A percentile compares a stretch with the other conserved stretches of the same genome.
Evolutionary conservation across 2,113 vertebrate genomes (phyloP).

Genomic region (Syngnathus typhle): DNA sequence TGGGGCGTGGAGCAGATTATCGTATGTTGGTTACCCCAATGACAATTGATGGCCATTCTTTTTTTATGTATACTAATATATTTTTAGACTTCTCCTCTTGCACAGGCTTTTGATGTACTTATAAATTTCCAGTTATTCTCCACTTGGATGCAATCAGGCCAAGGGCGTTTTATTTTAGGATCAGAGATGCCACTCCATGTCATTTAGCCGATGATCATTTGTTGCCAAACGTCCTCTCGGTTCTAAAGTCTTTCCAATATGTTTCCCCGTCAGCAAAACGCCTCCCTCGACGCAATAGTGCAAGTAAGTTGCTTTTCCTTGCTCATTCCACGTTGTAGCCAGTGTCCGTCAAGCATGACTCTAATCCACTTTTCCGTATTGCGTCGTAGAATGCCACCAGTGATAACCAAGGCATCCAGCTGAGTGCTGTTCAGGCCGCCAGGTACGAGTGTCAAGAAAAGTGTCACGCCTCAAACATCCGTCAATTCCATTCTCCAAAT

Average conservation of each 20-base stretch:
- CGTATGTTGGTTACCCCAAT: neutral
- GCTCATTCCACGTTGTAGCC: neutral
- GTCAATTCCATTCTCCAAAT: neutral
- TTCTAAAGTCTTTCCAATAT: conserved; percentile 4
- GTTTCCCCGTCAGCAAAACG: conserved; percentile 83
- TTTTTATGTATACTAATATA: neutral
- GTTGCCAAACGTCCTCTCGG: neutral
- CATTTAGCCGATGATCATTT: neutral
- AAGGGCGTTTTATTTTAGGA: neutral
- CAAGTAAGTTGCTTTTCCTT: conserved; percentile 77
- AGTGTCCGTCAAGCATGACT: neutral
- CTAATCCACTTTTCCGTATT: conserved; percentile 45
- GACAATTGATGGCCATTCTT: neutral
- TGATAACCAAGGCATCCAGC: conserved; percentile 96
- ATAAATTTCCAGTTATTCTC: neutral
- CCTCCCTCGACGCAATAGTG: conserved; percentile 97
- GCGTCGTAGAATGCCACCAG: conserved; percentile 90
- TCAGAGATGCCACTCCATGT: neutral
- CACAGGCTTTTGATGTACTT: no score
- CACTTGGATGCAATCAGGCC: neutral
- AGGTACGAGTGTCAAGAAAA: conserved; percentile 70
- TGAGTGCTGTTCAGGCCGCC: conserved; percentile 97
- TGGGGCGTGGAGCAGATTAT: neutral
- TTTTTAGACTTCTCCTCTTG: neutral
- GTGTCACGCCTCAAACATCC: neutral